Evolutionary conservation across 2,797 vertebrate genomes (phyloP).

Genomic region (Ispidina lecontei): DNA sequence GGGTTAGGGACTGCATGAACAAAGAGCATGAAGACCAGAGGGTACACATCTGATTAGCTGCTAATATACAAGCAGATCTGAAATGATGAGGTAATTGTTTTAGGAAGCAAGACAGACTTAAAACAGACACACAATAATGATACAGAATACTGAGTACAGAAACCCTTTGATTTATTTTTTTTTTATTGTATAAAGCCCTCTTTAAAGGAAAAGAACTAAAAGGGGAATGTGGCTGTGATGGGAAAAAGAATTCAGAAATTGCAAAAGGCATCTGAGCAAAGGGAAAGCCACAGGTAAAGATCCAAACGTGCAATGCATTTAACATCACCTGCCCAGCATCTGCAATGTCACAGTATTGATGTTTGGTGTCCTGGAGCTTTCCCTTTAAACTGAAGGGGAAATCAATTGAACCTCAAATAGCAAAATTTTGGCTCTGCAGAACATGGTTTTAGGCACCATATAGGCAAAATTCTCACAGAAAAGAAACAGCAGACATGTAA

Average conservation of each 20-base stretch:
- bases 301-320: constrained; percentile 33
- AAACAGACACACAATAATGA: neutral
- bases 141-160: accelerated
- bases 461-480: constrained; percentile 2
- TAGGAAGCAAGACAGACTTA: constrained; percentile 9
- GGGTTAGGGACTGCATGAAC: neutral
- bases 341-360: constrained; percentile 60
- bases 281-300: constrained; percentile 25
- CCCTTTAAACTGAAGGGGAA: constrained; percentile 27
- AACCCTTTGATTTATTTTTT: neutral
- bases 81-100: constrained; percentile 24
- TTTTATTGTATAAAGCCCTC: neutral
- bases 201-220: neutral
- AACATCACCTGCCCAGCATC: constrained; percentile 34
- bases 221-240: neutral
- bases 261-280: constrained; percentile 5
- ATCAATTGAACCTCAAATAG: constrained; percentile 50
- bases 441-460: neutral
- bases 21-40: neutral
- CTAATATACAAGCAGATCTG: constrained; percentile 27
- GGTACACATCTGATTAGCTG: constrained; percentile 35
- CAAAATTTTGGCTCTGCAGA: constrained; percentile 1
- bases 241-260: constrained; percentile 3
- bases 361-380: constrained; percentile 48
- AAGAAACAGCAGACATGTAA: neutral